Evolutionary conservation across 1,140 invertebrate species (phyloP), one percentile per base, ranked within the genome.

Genomic region (Procambarus clarkii): DNA sequence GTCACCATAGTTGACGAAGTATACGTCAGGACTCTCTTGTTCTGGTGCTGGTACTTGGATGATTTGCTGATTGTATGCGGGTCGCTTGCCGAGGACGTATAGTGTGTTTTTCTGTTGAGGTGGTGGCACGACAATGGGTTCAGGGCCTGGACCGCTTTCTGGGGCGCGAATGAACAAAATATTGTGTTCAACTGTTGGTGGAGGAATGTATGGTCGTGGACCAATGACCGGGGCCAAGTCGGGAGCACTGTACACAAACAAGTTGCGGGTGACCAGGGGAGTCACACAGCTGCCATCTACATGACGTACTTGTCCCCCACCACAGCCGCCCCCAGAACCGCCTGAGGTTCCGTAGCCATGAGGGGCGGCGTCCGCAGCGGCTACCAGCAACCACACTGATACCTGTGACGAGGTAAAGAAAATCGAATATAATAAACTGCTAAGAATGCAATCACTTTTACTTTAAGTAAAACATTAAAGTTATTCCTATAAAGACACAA

Each of bases 81-180:
- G 78, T 13, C 69, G 60, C 85, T 86, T 86, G 85, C 76, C 78
- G 50, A 86, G 85, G 21, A 86, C 85, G 85, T 86, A 86, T n/a
- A 86, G 50, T 2, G 81, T 46, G 60, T 88, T 79, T 54, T 81
- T 79, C 44, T 80, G 77, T 46, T 48, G 24, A 4, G 86, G 86
- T 34, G 86, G 86, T 54, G 86, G 86, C 58, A 88, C 78, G n/a
- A 88, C 86, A 24, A 88, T 69, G 34, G 86, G 86, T n/a, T 81
- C 45, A 15, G 15, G 54, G 54, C 78, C 60, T 5, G 50, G 45
- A 15, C 58, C 60, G n/a, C 18, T 48, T 18, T 88, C 86, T 50
- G 86, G 86, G n/a, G 86, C 58, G 45, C 78, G 86, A 48, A 88
- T 88, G 86, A 88, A 81, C 15, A 88, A 44, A 46, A 88, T 69